Base-by-base conservation (phyloP, 2,888 invertebrate species). In the Clunio marinus region DNA sequence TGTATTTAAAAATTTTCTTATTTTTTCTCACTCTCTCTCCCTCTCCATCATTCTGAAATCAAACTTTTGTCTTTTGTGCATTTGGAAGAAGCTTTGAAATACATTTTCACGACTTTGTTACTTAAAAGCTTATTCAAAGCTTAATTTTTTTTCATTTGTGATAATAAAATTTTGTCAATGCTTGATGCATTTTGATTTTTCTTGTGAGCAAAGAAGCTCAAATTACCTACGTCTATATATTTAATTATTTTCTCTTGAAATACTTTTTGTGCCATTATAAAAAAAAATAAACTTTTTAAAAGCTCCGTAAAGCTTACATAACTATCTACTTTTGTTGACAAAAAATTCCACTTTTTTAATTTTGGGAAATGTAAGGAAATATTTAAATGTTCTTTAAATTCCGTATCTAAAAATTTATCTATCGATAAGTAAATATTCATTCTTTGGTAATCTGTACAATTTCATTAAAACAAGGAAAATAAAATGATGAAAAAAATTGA, bases 141-240 rank as follows among this genome's bases (percentile, higher is more conserved):
- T 32, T 32, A 10, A 41, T n/a, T 2, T 41, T 41, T 41, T 15
- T 41, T 41, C 10, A n/a, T 41, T 41, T 41, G 41, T 41, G 41
- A 41, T 41, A 32, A 5, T n/a, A n/a, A n/a, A n/a, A 41, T 41
- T 41, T 41, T 10, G 41, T 41, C 41, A 41, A 41, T 41, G 41
- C 41, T 41, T 41, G 41, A 41, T 41, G 41, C 41, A 41, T 41
- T 41, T 41, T 41, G n/a, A n/a, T 41, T 41, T 32, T 5, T 32
- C 32, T 5, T 8, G 32, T 10, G 32, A 32, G 41, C 15, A 10
- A 2, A 10, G 10, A 41, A n/a, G 41, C 41, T 41, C 41, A 15
- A 41, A 41, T 10, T n/a, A n/a, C n/a, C n/a, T n/a, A n/a, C n/a
- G n/a, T n/a, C n/a, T n/a, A n/a, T n/a, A n/a, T n/a, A n/a, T 41